Evolutionary conservation across 2,113 vertebrate genomes (phyloP), one percentile per base, ranked within the genome.

Genomic region (Cheirogaleus medius): DNA sequence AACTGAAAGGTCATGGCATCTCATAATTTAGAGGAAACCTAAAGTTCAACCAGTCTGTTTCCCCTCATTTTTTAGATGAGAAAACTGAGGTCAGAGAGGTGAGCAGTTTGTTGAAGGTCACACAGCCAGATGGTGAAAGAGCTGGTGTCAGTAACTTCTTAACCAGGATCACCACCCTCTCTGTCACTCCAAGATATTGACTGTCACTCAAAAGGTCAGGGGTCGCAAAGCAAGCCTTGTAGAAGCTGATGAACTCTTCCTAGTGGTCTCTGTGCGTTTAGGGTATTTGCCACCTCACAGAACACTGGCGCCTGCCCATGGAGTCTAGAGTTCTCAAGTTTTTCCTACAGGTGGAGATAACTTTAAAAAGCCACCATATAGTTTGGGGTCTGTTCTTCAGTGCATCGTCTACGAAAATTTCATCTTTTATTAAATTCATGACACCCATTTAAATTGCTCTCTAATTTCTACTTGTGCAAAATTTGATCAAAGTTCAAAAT

Each of bases 1-100:
- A 85, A 12, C 42, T 78, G 82, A 97, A 98, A 97, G 97, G 96
- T 97, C 95, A 91, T 8, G 56, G 44, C 77, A 54, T 68, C 74
- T 49, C 20, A 87, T 73, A 52, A 93, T 44, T 85, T 49, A 92
- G 88, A 96, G 86, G 86, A 93, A 97, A 69, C 60, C 37, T 82
- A 29, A 97, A 95, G 95, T 92, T 95, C 91, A 93, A 37, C 37
- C 29, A 15, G 12, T 74, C 5, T 0, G 8, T 21, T 64, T 66
- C 15, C 37, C 56, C 17, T 90, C 69, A 27, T 49, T 34, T 63
- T 74, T 88, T 74, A 63, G 37, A 97, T 63, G 94, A 87, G 81
- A 82, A 92, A 66, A n/a, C 37, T 25, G 52, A 94, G 74, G 84
- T 83, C 56, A 81, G 73, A 49, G 44, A 90, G 74, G 47, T 37